A percentile compares a stretch with the other conserved stretches of the same genome.
Evolutionary conservation across 2,113 vertebrate genomes (phyloP).

Genomic region (Plecturocebus donacophilus): DNA sequence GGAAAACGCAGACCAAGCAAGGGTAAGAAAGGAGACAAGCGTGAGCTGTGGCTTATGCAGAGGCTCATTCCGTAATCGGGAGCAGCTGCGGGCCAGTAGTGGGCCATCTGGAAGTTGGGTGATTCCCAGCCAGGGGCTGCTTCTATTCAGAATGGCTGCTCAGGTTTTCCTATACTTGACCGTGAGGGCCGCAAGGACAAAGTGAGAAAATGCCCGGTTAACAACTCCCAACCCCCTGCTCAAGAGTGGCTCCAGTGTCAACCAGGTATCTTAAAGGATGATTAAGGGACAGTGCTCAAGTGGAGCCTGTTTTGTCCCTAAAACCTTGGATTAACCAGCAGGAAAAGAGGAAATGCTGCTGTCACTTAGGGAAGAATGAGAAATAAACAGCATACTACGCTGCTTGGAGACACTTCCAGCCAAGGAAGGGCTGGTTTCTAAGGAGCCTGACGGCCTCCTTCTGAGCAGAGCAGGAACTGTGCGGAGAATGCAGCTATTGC

Average conservation of each 20-base stretch:
- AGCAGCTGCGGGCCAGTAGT: fast-evolving
- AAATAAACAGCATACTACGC: background rate
- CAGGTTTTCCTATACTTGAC: background rate
- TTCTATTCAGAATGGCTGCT: background rate
- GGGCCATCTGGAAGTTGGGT: background rate
- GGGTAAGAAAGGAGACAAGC: background rate
- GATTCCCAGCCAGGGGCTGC: background rate
- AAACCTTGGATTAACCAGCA: constrained; percentile 56
- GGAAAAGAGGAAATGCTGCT: constrained; percentile 1
- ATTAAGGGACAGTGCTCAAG: background rate
- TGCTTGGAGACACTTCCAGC: background rate
- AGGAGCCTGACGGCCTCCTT: constrained; percentile 38
- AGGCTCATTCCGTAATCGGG: fast-evolving
- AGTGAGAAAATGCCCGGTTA: background rate
- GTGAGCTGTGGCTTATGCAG: fast-evolving
- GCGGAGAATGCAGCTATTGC: background rate
- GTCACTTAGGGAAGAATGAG: background rate
- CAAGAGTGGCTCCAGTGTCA: background rate
- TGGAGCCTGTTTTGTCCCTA: constrained; percentile 18
- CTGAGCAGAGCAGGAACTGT: background rate
- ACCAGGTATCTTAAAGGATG: background rate
- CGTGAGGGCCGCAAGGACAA: background rate
- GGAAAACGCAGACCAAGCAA: background rate
- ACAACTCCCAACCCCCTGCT: background rate
- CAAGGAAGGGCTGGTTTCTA: constrained; percentile 33